Evolutionary conservation across 2,888 invertebrate genomes (phyloP).

Genomic region (Aelia acuminata): DNA sequence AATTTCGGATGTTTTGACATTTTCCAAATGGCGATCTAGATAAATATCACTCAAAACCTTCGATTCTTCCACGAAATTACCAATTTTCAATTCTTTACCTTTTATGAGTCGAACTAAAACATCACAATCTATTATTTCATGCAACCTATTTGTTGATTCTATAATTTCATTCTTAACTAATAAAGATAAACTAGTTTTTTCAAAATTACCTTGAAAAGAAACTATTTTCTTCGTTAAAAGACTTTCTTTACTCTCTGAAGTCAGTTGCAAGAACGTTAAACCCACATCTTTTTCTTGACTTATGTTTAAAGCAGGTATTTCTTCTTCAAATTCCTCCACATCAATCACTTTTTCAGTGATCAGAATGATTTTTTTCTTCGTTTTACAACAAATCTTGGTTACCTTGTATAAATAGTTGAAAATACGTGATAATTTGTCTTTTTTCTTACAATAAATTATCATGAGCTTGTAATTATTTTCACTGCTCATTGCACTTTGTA

Average conservation of each 20-base stretch:
- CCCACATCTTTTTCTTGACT: not conserved
- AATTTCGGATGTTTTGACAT: not conserved
- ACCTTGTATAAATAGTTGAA: not conserved
- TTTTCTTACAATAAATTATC: not conserved
- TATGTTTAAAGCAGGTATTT: not conserved
- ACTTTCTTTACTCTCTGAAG: not conserved
- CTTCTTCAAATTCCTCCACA: not conserved
- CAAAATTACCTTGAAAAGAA: not conserved
- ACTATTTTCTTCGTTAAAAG: not conserved
- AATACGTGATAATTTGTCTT: not conserved
- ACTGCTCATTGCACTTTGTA: conserved; percentile 11
- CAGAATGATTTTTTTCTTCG: conserved; percentile 13
- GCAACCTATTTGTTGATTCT: not conserved
- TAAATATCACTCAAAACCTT: conserved; percentile 25
- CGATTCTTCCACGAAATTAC: not conserved
- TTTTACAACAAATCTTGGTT: not conserved
- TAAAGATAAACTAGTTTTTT: not conserved
- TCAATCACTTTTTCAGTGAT: conserved; percentile 9
- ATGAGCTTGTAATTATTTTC: conserved; percentile 2
- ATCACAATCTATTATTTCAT: not conserved
- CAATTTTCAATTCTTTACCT: not conserved
- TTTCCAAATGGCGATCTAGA: not conserved
- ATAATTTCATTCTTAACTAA: not conserved
- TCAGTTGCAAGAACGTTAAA: not conserved
- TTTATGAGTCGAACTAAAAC: conserved; percentile 26